A percentile compares a stretch with the other conserved stretches of the same genome.
phyloP scores from a whole-genome alignment of 2,888 invertebrate genomes.

The Caenorhabditis becei region DNA sequence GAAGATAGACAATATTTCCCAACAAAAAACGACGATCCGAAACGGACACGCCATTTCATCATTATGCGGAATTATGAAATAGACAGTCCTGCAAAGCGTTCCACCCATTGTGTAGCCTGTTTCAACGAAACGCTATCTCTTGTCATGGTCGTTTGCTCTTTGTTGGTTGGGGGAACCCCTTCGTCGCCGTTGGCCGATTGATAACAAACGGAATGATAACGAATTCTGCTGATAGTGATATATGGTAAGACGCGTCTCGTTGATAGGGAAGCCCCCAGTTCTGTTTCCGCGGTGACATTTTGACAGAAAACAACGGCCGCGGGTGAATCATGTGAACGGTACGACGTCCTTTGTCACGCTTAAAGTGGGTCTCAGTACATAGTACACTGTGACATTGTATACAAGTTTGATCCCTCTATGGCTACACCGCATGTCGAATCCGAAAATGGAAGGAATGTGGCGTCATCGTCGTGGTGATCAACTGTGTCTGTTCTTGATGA shows the following conservation, averaged over 20 bases:
- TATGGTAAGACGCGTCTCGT: constrained; percentile 40
- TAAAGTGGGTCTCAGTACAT: constrained; percentile 46
- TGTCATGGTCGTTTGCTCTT: constrained; percentile 12
- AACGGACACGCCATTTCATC: background rate
- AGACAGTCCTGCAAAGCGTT: constrained; percentile 5
- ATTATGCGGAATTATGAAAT: background rate
- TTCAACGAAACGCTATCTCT: constrained; percentile 40
- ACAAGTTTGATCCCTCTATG: constrained; percentile 12
- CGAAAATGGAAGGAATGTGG: constrained; percentile 12
- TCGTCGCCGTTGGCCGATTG: background rate
- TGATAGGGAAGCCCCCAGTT: constrained; percentile 43
- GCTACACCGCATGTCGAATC: background rate
- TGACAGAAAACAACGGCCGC: constrained; percentile 33
- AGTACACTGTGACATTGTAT: constrained; percentile 35
- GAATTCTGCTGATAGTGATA: constrained; percentile 39
- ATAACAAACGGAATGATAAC: constrained; percentile 27
- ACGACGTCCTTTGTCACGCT: constrained; percentile 56
- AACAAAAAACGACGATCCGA: background rate
- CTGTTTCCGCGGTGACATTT: constrained; percentile 30
- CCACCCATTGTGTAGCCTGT: constrained; percentile 7
- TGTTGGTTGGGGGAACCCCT: constrained; percentile 42
- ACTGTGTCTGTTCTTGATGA: background rate
- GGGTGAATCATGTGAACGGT: constrained; percentile 52
- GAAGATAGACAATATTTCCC: no score
- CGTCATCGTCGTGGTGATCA: constrained; percentile 16